These are phyloP conservation scores for Cheilinus undulatus DNA, from an alignment of 2,113 vertebrate species.

Conservation along the genomic window DNA sequence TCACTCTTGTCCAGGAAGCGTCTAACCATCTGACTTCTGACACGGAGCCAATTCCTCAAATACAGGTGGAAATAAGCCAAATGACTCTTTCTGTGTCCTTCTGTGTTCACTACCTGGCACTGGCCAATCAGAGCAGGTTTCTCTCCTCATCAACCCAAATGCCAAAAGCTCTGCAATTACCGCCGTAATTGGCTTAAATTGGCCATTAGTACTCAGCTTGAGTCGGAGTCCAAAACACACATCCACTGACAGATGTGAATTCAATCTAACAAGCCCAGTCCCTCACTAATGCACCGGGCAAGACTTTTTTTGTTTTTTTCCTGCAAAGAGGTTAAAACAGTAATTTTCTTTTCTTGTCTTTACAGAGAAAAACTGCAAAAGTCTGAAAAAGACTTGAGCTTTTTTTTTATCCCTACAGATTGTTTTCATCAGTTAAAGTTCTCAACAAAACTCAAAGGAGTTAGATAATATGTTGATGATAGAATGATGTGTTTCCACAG, in stretches of 20 bases:
- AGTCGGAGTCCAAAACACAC: conserved; percentile 44
- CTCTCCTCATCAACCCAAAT: conserved; percentile 46
- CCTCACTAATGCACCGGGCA: background rate
- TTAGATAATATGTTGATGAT: background rate
- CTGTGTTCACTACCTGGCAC: conserved; percentile 35
- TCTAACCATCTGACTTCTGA: conserved; percentile 23
- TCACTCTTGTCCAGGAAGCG: background rate
- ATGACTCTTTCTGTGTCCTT: conserved; percentile 29
- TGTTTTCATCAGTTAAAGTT: background rate
- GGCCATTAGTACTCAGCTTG: conserved; percentile 51
- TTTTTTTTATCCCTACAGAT: background rate
- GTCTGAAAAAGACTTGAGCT: too few species aligned
- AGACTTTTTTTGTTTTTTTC: background rate
- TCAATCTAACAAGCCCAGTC: conserved; percentile 21
- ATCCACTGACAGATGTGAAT: conserved; percentile 46
- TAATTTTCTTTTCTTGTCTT: background rate
- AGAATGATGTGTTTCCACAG: background rate
- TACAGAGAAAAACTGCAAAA: too few species aligned
- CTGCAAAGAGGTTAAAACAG: background rate
- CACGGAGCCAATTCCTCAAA: background rate
- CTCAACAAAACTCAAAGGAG: background rate
- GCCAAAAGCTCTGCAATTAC: conserved; percentile 55
- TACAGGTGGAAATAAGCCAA: conserved; percentile 23
- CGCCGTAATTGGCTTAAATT: conserved; percentile 55
- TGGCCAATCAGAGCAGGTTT: conserved; percentile 43